A percentile compares a stretch with the other conserved stretches of the same genome.
These are phyloP conservation scores for Harpagus bidentatus DNA, from an alignment of 2,113 vertebrate genomes.

Conservation along the genomic window DNA sequence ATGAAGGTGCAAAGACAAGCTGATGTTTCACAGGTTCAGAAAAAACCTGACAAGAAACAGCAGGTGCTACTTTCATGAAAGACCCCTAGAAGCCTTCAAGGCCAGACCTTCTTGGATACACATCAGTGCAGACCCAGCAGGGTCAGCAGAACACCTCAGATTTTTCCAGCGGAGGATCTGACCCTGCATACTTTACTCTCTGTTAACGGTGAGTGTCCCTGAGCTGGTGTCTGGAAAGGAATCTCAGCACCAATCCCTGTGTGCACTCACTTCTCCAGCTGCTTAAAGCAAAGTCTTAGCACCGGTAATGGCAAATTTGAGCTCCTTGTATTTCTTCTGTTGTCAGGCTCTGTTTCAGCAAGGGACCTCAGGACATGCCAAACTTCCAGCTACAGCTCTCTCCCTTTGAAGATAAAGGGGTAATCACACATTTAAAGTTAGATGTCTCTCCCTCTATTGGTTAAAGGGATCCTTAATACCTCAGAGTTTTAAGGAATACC, in stretches of 20 bases:
- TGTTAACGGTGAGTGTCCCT: rapidly evolving
- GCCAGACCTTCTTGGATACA: background rate
- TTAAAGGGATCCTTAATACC: background rate
- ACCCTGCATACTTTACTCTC: background rate
- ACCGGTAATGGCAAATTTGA: background rate
- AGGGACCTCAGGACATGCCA: background rate
- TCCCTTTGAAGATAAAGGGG: background rate
- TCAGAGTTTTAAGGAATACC: background rate
- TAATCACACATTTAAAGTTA: background rate
- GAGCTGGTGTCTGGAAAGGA: background rate
- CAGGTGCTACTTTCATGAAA: background rate
- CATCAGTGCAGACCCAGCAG: background rate
- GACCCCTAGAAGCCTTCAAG: background rate
- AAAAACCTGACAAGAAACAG: background rate
- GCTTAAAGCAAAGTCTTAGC: background rate
- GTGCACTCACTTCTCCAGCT: background rate
- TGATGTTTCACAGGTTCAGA: rapidly evolving
- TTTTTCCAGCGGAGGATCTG: background rate
- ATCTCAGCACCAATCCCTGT: background rate
- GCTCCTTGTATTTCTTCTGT: background rate
- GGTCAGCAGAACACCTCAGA: background rate
- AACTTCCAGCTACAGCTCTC: background rate
- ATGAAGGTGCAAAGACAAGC: background rate
- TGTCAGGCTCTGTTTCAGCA: background rate
- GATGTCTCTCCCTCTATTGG: background rate